A percentile compares a stretch with the other conserved stretches of the same genome.
phyloP scores from a whole-genome alignment of 53 echinoderm and acorn worm species.

The Henricia sp. region DNA sequence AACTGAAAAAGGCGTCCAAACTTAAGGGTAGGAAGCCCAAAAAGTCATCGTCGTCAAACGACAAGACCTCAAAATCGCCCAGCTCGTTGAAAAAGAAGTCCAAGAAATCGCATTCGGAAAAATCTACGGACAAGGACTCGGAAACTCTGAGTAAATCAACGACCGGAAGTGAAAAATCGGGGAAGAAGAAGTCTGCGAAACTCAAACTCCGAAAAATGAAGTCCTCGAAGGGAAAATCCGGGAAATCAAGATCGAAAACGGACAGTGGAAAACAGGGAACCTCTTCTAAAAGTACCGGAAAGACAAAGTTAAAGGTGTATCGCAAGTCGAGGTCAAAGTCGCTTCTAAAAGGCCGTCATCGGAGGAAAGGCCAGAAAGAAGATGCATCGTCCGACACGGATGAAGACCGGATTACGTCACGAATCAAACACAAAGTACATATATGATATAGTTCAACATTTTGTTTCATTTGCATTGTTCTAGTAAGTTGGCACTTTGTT shows the following conservation, averaged over 20 bases:
- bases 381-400: constrained; percentile 27
- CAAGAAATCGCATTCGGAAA: constrained; percentile 29
- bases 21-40: constrained; percentile 27
- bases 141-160: constrained; percentile 18
- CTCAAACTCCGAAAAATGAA: constrained; percentile 24
- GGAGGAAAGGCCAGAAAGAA: constrained; percentile 21
- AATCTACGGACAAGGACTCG: constrained; percentile 39
- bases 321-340: constrained; percentile 44
- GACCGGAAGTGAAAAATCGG: constrained; percentile 6
- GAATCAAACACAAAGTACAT: constrained; percentile 30
- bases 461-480: too few species aligned
- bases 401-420: background rate
- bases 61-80: constrained; percentile 33
- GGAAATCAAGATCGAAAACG: constrained; percentile 26
- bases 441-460: too few species aligned
- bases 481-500: too few species aligned
- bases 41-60: constrained; percentile 22
- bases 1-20: constrained; percentile 63
- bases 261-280: background rate
- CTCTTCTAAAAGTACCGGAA: constrained; percentile 7
- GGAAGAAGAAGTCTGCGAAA: constrained; percentile 20
- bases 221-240: constrained; percentile 12
- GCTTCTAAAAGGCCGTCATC: constrained; percentile 7
- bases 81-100: constrained; percentile 29
- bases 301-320: constrained; percentile 64